These are phyloP conservation scores for Euphonia xanthogaster DNA, from an alignment of 2,797 vertebrate species.

Conservation along the genomic window DNA sequence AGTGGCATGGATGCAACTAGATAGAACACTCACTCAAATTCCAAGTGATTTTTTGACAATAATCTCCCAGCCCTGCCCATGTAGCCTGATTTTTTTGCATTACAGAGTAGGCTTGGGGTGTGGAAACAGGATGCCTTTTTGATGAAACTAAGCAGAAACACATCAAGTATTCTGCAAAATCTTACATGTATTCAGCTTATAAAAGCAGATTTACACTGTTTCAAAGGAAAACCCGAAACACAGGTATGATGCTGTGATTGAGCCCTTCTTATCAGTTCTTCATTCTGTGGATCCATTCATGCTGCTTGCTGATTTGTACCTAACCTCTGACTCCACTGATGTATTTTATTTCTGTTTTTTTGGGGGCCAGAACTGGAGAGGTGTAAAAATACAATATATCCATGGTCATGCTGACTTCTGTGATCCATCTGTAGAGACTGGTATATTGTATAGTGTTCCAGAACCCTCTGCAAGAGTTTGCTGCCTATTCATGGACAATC, in stretches of 20 bases:
- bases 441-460: not conserved
- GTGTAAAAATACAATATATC: not conserved
- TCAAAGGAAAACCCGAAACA: not conserved
- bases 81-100: not conserved
- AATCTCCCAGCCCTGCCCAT: not conserved
- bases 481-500: constrained; percentile 2
- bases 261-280: not conserved
- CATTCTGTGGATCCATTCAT: not conserved
- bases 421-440: not conserved
- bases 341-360: not conserved
- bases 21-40: not conserved
- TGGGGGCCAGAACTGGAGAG: not conserved
- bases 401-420: not conserved
- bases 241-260: not conserved
- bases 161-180: not conserved
- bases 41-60: not conserved
- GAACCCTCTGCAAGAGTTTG: not conserved
- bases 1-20: not conserved
- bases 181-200: not conserved
- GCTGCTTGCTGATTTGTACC: not conserved
- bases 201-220: not conserved
- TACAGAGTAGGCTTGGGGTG: not conserved
- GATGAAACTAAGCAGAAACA: not conserved
- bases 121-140: not conserved
- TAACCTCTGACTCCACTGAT: not conserved